phyloP scores from a whole-genome alignment of 2,797 vertebrate species.

The Molothrus ater region DNA sequence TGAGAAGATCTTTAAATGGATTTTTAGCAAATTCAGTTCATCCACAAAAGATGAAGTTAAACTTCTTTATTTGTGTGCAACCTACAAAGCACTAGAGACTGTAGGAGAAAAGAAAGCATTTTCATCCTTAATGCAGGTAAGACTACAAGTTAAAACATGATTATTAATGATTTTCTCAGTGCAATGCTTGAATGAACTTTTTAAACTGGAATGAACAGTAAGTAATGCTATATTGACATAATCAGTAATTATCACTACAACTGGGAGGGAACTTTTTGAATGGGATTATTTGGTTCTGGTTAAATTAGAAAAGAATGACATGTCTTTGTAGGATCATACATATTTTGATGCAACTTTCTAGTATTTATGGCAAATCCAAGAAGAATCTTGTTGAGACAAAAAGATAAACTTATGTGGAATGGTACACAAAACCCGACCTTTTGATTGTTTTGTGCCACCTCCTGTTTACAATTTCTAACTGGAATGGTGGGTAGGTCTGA shows the following conservation, averaged over 20 bases:
- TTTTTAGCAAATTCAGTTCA: slow-evolving; percentile 93
- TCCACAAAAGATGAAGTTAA: slow-evolving; percentile 96
- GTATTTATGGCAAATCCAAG: neutral
- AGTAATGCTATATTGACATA: neutral
- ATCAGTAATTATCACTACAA: neutral
- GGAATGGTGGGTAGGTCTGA: neutral
- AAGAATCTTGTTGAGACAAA: neutral
- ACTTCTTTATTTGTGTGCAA: slow-evolving; percentile 92
- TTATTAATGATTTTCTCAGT: neutral
- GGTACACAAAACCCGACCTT: neutral
- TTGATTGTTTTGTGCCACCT: neutral
- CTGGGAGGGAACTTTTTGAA: neutral
- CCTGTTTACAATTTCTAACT: neutral
- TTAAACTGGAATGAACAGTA: neutral
- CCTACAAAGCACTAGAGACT: slow-evolving; percentile 92
- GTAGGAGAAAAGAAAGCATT: slow-evolving; percentile 98
- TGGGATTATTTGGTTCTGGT: neutral
- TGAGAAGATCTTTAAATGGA: slow-evolving; percentile 98
- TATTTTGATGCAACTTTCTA: neutral
- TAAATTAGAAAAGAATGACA: neutral
- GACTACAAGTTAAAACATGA: neutral
- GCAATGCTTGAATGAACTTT: neutral
- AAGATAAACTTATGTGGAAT: neutral
- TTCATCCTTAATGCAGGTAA: slow-evolving; percentile 97
- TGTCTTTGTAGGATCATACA: neutral